These are phyloP conservation scores for Aphidius ervi DNA, from an alignment of 1,140 invertebrate genomes.

Conservation along the genomic window DNA sequence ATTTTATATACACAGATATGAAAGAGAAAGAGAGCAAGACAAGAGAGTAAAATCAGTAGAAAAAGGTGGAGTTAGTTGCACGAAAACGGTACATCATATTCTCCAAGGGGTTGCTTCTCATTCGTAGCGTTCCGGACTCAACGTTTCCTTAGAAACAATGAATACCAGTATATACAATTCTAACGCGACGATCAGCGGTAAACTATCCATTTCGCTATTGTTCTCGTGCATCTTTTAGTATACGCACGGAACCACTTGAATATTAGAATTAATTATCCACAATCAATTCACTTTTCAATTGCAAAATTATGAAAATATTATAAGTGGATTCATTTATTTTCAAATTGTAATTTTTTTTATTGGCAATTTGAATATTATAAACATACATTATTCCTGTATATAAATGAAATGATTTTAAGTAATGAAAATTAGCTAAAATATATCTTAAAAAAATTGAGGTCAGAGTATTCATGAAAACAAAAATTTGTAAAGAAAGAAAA, in stretches of 20 bases:
- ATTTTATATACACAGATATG: neutral
- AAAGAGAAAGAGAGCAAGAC: conserved; percentile 24
- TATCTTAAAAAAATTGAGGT: no score
- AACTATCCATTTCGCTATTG: conserved; percentile 22
- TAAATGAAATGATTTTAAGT: no score
- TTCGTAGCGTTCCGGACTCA: conserved; percentile 14
- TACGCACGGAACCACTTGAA: neutral
- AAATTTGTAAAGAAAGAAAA: no score
- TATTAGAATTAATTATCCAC: neutral
- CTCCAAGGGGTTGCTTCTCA: neutral
- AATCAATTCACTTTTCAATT: neutral
- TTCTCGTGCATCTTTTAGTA: neutral
- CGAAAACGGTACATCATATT: conserved; percentile 18
- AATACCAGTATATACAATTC: conserved; percentile 26
- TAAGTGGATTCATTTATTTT: no score
- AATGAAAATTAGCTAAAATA: no score
- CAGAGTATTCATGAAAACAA: no score
- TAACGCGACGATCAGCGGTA: conserved; percentile 11
- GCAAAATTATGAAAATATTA: no score
- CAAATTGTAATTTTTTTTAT: no score
- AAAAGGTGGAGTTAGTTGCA: conserved; percentile 30
- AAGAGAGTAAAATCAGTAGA: conserved; percentile 11
- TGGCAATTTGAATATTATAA: neutral
- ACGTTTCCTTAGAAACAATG: conserved; percentile 46
- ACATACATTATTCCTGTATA: no score